Evolutionary conservation across 2,888 invertebrate species (phyloP).

Genomic region (Aphidoletes aphidimyza): DNA sequence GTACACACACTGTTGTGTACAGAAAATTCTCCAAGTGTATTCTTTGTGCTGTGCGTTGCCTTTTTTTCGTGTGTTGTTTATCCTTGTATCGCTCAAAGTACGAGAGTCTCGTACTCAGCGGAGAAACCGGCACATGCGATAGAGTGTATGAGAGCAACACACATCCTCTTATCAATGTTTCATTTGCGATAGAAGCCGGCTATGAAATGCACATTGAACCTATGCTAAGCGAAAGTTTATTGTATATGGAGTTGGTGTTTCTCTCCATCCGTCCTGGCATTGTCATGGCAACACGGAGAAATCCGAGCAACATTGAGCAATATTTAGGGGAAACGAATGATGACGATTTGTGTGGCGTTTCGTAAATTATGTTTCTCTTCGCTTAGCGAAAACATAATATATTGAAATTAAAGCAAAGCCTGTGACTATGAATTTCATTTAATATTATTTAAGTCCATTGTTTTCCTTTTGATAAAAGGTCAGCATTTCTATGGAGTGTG

Average conservation of each 20-base stretch:
- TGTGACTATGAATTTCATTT: too few relatives aligned
- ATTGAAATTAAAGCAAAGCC: too few relatives aligned
- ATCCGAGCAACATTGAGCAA: neutral
- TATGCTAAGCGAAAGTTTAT: neutral
- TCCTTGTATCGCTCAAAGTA: neutral
- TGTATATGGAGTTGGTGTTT: neutral
- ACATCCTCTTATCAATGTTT: slow-evolving; percentile 13
- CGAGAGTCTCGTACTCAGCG: neutral
- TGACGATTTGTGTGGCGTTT: too few relatives aligned
- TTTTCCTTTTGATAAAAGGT: too few relatives aligned
- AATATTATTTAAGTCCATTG: too few relatives aligned
- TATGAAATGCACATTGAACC: slow-evolving; percentile 31
- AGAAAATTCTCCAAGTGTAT: neutral
- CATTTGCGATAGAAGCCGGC: slow-evolving; percentile 9
- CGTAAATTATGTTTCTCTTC: too few relatives aligned
- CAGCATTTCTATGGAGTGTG: too few relatives aligned
- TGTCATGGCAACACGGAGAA: slow-evolving; percentile 21
- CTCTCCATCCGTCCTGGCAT: neutral
- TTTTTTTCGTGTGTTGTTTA: too few relatives aligned
- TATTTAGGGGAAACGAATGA: neutral
- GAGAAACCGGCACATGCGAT: neutral
- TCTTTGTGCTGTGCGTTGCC: neutral
- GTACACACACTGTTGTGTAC: neutral
- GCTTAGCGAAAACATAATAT: too few relatives aligned
- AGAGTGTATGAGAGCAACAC: neutral